Base-by-base conservation (phyloP, 2,113 vertebrate genomes). In the Callopanchax toddi region DNA sequence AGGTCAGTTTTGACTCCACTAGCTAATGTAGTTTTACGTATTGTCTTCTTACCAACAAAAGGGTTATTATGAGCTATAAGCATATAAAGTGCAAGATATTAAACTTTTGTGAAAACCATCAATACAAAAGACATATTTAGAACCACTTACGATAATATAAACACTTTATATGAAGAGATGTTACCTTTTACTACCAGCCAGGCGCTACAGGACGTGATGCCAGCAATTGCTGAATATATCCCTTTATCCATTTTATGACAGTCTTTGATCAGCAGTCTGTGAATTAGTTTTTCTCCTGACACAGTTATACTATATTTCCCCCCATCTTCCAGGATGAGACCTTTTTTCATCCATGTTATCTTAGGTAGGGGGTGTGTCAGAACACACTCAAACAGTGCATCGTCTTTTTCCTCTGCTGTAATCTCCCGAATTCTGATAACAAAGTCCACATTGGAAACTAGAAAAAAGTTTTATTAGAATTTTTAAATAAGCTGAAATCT, bases 101-200 rank as follows among this genome's bases (percentile, higher is more conserved):
- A 18, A 7, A 40, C 34, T 25, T 65, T 51, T 52, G 20, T 46
- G 8, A 48, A 52, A 23, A 25, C 20, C 8, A 39, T 25, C 10
- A 1, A 12, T 29, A 6, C 7, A 23, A 23, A 16, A 12, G 10
- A 25, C 9, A 32, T 5, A 4, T 32, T 32, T 32, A 8, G 29
- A n/a, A n/a, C n/a, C 29, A 32, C 6, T 3, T 48, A 52, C 46
- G 2, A 20, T 9, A 59, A 13, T 49, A 11, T 17, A 18, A 1
- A 10, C 21, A 18, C 11, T 16, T 11, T 60, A 16, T 6, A 12
- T 11, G 5, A 1, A 39, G 43, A 34, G n/a, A 6, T 25, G 16
- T 92, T 82, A 96, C 95, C 79, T 88, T 92, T 92, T 3, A 96
- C 92, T 4, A 93, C 65, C 17, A 97, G 92, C 92, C 93, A 94